Evolutionary conservation across 1,140 invertebrate species (phyloP), one percentile per base, ranked within the genome.

Genomic region (Vanessa atalanta): DNA sequence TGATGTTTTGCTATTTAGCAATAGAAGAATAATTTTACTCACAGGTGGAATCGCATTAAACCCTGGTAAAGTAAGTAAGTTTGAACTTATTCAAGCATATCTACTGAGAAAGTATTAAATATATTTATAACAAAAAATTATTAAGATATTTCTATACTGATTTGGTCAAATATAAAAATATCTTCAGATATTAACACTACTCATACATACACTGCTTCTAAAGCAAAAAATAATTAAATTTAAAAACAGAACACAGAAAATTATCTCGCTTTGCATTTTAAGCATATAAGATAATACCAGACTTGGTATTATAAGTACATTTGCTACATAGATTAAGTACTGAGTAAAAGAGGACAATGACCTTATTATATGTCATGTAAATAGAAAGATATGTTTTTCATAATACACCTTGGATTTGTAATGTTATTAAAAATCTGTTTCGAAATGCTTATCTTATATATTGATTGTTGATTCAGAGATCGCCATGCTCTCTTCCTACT

Each of bases 261-360:
- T 57, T 0, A 57, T 37, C 70, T 65, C 70, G 70, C 70, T 51
- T 65, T 23, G 70, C 70, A 55, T 26, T 53, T 37, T n/a, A 72
- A 53, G n/a, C 26, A 64, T 11, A 9, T 16, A 65, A 67, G 51
- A 16, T 57, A 72, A 57, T 48, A 37, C 57, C 20, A 68, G 14
- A 26, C 61, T 53, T 13, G 13, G 37, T 43, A 73, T 4, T 14
- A 67, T 57, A 65, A 16, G 67, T 43, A 37, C 26, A 26, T 26
- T 51, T 61, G 47, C 47, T 47, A 53, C 14, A 72, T 68, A 79
- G 63, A 76, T 68, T 77, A 65, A 50, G 55, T 26, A 75, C 20
- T 51, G 61, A 73, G 50, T 57, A 80, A 82, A 83, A 82, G 75
- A 81, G 84, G 84, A 80, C 86, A 89, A 81, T 86, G 84, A 88